Percentiles rank a stretch among this genome's conserved stretches.
phyloP scores from a whole-genome alignment of 2,113 vertebrate genomes.

The Ia io region DNA sequence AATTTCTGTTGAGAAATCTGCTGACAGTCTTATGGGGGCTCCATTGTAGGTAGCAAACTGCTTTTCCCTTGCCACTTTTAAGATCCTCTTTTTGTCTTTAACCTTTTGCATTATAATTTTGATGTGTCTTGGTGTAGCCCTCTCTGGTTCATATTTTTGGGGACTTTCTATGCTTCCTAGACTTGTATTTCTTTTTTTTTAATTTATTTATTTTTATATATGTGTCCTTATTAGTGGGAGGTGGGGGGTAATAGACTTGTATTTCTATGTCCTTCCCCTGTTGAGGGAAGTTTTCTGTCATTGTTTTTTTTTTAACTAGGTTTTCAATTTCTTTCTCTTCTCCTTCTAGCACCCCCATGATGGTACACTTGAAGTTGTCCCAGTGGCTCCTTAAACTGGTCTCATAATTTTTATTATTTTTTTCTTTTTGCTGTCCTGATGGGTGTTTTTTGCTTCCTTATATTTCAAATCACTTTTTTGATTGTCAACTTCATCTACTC shows the following conservation, averaged over 20 bases:
- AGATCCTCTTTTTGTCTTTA: not conserved
- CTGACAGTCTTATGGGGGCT: not conserved
- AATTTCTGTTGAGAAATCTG: too few relatives aligned
- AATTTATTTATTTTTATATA: too few relatives aligned
- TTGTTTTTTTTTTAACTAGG: not conserved
- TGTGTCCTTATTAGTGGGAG: too few relatives aligned
- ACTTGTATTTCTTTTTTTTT: not conserved
- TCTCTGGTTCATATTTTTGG: not conserved
- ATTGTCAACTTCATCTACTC: not conserved
- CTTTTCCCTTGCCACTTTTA: not conserved
- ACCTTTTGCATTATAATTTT: not conserved
- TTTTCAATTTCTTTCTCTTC: not conserved
- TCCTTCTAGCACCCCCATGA: not conserved
- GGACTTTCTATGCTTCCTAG: not conserved
- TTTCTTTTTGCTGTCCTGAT: not conserved
- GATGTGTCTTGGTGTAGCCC: not conserved
- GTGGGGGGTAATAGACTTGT: not conserved
- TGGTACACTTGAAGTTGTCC: not conserved
- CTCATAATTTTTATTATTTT: not conserved
- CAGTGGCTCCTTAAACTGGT: not conserved
- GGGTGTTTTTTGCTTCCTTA: not conserved
- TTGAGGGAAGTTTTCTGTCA: not conserved
- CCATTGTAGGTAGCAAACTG: not conserved
- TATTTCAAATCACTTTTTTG: not conserved
- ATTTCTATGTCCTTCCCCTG: not conserved